phyloP scores from a whole-genome alignment of 2,113 vertebrate species.

The Chlorodrepanis virens region DNA sequence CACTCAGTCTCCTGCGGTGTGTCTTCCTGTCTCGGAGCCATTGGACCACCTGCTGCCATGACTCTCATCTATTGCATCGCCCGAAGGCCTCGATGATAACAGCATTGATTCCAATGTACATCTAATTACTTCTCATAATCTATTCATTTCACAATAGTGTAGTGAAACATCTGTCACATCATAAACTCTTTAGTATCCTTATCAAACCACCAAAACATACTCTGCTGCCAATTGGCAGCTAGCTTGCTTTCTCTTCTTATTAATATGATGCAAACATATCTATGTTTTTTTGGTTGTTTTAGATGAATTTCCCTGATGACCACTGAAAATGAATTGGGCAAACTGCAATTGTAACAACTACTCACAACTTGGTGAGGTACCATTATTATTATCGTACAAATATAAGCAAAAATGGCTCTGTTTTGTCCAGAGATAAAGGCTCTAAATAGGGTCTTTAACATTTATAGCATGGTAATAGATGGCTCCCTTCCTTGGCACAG shows the following conservation, averaged over 20 bases:
- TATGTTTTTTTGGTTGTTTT: slow-evolving; percentile 71
- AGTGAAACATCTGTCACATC: slow-evolving; percentile 98
- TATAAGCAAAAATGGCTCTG: slow-evolving; percentile 65
- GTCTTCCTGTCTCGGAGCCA: slow-evolving; percentile 88
- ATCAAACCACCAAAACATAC: slow-evolving; percentile 85
- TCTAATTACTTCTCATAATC: slow-evolving; percentile 99
- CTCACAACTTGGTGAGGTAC: slow-evolving; percentile 58
- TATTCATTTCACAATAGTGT: slow-evolving; percentile 98
- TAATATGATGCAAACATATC: slow-evolving; percentile 79
- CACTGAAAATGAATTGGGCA: slow-evolving; percentile 69
- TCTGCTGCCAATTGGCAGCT: slow-evolving; percentile 80
- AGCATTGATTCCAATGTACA: slow-evolving; percentile 99
- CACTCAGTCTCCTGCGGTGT: slow-evolving; percentile 86
- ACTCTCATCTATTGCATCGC: slow-evolving; percentile 88
- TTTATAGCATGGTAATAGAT: slow-evolving; percentile 59
- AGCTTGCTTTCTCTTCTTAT: slow-evolving; percentile 74
- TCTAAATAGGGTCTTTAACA: slow-evolving; percentile 69
- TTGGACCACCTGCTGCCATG: slow-evolving; percentile 88
- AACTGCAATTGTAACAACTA: slow-evolving; percentile 60
- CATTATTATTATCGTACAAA: slow-evolving; percentile 42
- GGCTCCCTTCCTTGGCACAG: slow-evolving; percentile 37
- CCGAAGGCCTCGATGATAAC: slow-evolving; percentile 91
- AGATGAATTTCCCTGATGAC: slow-evolving; percentile 76
- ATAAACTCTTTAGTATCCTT: slow-evolving; percentile 88
- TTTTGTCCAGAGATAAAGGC: slow-evolving; percentile 61